Evolutionary conservation across 2,888 invertebrate genomes (phyloP).

Genomic region (Corbicula japonica): DNA sequence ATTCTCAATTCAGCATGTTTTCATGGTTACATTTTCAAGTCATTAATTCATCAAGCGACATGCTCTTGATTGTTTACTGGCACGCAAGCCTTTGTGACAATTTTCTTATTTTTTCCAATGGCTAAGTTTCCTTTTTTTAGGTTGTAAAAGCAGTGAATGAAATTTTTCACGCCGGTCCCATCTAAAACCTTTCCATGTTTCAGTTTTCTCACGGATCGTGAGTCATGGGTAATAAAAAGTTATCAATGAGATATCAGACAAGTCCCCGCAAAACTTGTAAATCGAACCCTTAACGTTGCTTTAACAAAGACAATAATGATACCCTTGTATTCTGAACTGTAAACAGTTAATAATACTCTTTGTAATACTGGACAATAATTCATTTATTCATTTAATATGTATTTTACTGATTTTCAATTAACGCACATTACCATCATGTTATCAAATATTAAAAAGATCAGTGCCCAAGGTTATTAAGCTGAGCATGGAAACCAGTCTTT

Average conservation of each 20-base stretch:
- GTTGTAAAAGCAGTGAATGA: constrained; percentile 13
- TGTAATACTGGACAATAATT: constrained; percentile 5
- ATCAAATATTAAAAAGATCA: neutral
- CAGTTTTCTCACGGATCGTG: constrained; percentile 31
- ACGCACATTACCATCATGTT: neutral
- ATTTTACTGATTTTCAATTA: constrained; percentile 4
- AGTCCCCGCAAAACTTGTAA: constrained; percentile 5
- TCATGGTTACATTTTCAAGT: constrained; percentile 29
- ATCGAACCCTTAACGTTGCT: neutral
- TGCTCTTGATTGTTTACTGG: constrained; percentile 7
- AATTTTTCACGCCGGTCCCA: constrained; percentile 22
- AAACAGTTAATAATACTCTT: constrained; percentile 6
- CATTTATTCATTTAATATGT: constrained; percentile 1
- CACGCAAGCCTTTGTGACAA: constrained; percentile 19
- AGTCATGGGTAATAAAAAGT: constrained; percentile 28
- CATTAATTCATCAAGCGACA: constrained; percentile 20
- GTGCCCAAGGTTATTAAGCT: neutral
- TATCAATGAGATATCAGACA: constrained; percentile 22
- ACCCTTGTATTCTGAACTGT: constrained; percentile 1
- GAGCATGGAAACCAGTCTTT: constrained; percentile 2
- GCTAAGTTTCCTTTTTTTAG: neutral
- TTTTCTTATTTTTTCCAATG: constrained; percentile 22
- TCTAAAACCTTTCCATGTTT: too few species aligned
- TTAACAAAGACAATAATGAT: constrained; percentile 10
- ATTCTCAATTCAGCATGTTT: constrained; percentile 18